Evolutionary conservation across 2,113 vertebrate species (phyloP).

Genomic region (Pseudopipra pipra): DNA sequence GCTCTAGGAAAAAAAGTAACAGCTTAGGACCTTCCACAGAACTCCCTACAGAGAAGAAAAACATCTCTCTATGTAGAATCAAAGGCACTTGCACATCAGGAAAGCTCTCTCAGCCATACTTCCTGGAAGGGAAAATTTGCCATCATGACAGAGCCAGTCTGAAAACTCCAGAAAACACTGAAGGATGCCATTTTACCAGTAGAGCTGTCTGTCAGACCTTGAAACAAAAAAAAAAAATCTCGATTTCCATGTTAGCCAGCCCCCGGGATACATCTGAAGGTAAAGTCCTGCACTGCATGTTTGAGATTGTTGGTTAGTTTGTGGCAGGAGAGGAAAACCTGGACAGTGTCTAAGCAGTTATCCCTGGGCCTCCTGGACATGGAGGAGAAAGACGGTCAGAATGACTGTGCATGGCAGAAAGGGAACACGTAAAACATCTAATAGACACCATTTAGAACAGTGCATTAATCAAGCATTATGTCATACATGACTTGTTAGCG

Average conservation of each 20-base stretch:
- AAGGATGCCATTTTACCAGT: not conserved
- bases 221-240: not conserved
- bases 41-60: not conserved
- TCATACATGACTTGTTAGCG: not conserved
- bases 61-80: not conserved
- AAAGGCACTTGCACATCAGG: not conserved
- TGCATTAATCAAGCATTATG: not conserved
- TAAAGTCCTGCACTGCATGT: not conserved
- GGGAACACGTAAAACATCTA: not conserved
- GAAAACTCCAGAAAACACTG: not conserved
- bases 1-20: not conserved
- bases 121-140: not conserved
- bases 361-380: not conserved
- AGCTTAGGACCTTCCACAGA: not conserved
- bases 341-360: not conserved
- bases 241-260: not conserved
- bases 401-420: not conserved
- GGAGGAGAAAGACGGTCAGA: not conserved
- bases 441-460: not conserved
- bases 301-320: not conserved
- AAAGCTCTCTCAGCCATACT: not conserved
- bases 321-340: not conserved
- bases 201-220: not conserved
- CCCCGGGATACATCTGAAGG: not conserved
- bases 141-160: not conserved